phyloP scores from a whole-genome alignment of 1,140 invertebrate species.

The Ceratoteleas bidentatus region DNA sequence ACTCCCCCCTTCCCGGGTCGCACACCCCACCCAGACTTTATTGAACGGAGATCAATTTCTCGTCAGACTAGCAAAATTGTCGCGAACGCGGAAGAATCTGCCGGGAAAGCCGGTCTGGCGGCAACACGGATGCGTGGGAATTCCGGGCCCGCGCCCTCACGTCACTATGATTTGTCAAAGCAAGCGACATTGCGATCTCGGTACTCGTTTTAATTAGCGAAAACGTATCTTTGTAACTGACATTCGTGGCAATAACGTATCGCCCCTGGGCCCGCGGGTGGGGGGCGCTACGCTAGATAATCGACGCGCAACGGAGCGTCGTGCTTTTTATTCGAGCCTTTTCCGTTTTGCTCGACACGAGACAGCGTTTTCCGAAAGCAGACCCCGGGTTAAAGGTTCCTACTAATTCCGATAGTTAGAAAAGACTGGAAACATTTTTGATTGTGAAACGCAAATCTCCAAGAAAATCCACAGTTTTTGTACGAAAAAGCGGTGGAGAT shows the following conservation, averaged over 20 bases:
- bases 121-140: neutral
- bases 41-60: neutral
- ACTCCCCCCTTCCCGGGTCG: too few relatives aligned
- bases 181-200: conserved; percentile 21
- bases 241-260: conserved; percentile 63
- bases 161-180: conserved; percentile 23
- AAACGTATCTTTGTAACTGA: conserved; percentile 50
- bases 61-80: too few relatives aligned
- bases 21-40: conserved; percentile 25
- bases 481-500: too few relatives aligned
- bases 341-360: conserved; percentile 19
- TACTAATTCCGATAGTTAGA: too few relatives aligned
- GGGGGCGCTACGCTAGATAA: conserved; percentile 40
- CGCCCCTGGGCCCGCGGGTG: conserved; percentile 20
- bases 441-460: too few relatives aligned
- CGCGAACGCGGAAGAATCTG: too few relatives aligned
- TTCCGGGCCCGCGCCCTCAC: conserved; percentile 21
- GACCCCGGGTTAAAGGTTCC: too few relatives aligned
- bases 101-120: too few relatives aligned
- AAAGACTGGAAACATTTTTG: too few relatives aligned
- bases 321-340: conserved; percentile 10
- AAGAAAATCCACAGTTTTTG: too few relatives aligned
- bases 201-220: conserved; percentile 28
- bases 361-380: conserved; percentile 26
- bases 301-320: conserved; percentile 12